phyloP scores from a whole-genome alignment of 2,113 vertebrate genomes.

The Candoia aspera region DNA sequence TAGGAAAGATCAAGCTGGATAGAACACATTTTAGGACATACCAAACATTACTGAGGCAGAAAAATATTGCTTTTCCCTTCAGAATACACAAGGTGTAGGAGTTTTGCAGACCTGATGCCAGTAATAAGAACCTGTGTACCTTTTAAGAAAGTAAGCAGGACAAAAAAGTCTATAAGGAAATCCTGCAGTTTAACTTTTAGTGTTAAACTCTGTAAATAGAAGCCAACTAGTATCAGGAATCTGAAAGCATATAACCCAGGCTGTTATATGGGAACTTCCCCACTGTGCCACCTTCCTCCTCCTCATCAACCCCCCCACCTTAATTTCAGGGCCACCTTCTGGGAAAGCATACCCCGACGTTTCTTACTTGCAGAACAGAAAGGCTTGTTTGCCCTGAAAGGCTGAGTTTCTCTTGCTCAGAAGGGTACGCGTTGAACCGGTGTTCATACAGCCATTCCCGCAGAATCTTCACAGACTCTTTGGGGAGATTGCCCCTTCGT shows the following conservation, averaged over 20 bases:
- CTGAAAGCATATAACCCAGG: background rate
- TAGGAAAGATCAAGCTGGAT: background rate
- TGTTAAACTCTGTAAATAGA: background rate
- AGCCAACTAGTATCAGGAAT: background rate
- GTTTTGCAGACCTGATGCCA: background rate
- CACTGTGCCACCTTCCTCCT: background rate
- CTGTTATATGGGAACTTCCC: background rate
- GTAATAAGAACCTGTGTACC: background rate
- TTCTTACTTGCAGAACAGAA: slow-evolving; percentile 91
- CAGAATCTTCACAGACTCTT: slow-evolving; percentile 92
- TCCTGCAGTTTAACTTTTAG: slow-evolving; percentile 1
- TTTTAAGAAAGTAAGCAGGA: background rate
- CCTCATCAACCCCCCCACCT: background rate
- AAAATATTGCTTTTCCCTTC: background rate
- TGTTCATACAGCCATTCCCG: slow-evolving; percentile 94
- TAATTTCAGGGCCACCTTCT: background rate
- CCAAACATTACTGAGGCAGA: background rate
- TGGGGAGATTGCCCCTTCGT: slow-evolving; percentile 94
- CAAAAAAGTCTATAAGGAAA: background rate
- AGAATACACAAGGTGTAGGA: background rate
- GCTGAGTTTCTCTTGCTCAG: slow-evolving; percentile 92
- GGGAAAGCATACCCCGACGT: background rate
- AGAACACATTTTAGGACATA: background rate
- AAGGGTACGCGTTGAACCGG: slow-evolving; percentile 95
- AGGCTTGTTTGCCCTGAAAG: slow-evolving; percentile 90